These are phyloP conservation scores for Cephus sareptanus DNA, from an alignment of 2,888 invertebrate species.

Conservation along the genomic window DNA sequence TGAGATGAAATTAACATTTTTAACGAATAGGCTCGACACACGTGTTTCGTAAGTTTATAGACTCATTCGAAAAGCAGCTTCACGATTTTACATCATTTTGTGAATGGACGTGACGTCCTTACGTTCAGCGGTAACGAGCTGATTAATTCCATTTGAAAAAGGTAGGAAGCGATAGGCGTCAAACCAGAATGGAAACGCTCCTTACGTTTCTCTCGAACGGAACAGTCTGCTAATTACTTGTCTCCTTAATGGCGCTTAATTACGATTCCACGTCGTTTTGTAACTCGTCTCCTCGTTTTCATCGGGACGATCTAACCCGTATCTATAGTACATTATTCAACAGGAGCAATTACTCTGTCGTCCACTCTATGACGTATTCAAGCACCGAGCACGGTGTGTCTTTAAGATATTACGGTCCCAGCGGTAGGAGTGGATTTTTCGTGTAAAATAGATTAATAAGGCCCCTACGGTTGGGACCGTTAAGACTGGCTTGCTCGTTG, in stretches of 20 bases:
- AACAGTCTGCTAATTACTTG: constrained; percentile 19
- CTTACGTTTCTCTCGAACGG: not conserved
- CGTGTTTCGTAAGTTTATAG: not conserved
- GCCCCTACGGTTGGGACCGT: not conserved
- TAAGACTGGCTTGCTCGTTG: not conserved
- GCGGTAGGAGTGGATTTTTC: not conserved
- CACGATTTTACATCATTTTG: not conserved
- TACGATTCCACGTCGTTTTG: constrained; percentile 19
- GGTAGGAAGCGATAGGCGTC: not conserved
- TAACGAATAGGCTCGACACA: not conserved
- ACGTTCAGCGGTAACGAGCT: not conserved
- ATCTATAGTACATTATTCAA: not conserved
- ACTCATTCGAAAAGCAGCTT: not conserved
- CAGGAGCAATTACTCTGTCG: not conserved
- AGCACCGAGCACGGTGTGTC: not conserved
- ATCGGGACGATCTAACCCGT: not conserved
- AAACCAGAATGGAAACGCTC: not conserved
- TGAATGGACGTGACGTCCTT: not conserved
- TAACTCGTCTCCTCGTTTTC: not conserved
- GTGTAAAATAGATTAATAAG: not conserved
- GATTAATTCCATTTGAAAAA: not conserved
- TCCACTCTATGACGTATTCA: not conserved
- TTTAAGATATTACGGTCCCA: not conserved
- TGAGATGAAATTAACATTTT: not conserved
- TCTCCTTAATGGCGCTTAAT: constrained; percentile 29